Evolutionary conservation across 2,113 vertebrate genomes (phyloP), one percentile per base, ranked within the genome.

Genomic region (Aspidoscelis tigris): DNA sequence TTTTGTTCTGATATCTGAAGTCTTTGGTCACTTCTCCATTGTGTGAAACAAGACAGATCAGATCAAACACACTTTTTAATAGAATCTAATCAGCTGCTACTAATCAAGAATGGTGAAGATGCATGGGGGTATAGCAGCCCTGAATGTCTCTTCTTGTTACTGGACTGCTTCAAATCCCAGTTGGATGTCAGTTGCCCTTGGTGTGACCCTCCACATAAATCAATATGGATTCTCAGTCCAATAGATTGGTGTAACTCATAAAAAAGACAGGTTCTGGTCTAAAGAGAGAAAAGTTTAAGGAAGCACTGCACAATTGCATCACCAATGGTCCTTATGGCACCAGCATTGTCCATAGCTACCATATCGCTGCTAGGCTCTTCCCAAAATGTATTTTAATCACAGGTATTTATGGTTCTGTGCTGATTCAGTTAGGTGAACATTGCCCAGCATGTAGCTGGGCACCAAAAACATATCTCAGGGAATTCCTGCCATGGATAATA

Each of bases 161-260:
- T 16, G 47, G 41, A 74, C 43, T 64, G 43, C 64, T 71, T 58
- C 55, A 82, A 75, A 44, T 75, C 81, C 71, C 70, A 21, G 26
- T 21, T 65, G 61, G 71, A 74, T 14, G 24, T 74, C 26, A 82
- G 43, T 82, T 82, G 71, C 70, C 81, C 81, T 82, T 82, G 55
- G 2, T 64, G 2, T 82, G 81, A 75, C 81, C 81, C 58, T 75
- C 43, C 71, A 65, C 21, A 75, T 58, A 74, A 74, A 74, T 65
- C 18, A 26, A 82, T 65, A 7, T 43, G 18, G 55, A 47, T 43
- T 75, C 71, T 47, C 58, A 74, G 55, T 33, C 81, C 41, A 74
- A 47, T 50, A 64, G 24, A n/a, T 44, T 10, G 64, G 71, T 47
- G 39, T 14, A 73, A 44, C 26, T n/a, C 55, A 55, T 55, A 43